Evolutionary conservation across 2,888 invertebrate genomes (phyloP), one percentile per base, ranked within the genome.

Genomic region (Acholoe squamosa): DNA sequence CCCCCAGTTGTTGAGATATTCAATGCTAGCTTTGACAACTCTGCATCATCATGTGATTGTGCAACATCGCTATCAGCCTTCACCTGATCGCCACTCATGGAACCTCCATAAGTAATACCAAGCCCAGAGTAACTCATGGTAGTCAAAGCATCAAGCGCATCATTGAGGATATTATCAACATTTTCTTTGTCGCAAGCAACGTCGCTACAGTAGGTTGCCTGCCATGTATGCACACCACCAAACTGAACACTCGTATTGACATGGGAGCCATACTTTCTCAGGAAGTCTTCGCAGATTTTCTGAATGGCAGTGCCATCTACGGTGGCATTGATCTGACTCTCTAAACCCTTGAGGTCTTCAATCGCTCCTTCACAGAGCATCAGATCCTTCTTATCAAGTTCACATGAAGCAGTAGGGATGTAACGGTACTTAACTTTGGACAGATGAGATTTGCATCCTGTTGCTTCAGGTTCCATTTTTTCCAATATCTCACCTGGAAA

Each of bases 231-330:
- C 19, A 80, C 19, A 34, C 80, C 80, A 80, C 80, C 80, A 43
- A 80, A 19, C 43, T 80, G 34, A 0, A 34, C 14, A 33, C 80
- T 43, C 33, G 34, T 22, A 34, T 80, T 80, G n/a, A 80, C n/a
- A 43, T 80, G 80, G 19, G 80, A 80, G n/a, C 80, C 80, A 80
- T 80, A 80, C n/a, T 80, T 80, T 3, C 16, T 34, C 12, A 80
- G 25, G 43, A 80, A 43, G 0, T 80, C 80, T 33, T 33, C n/a
- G 22, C 80, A 33, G 34, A 14, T 3, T 14, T 0, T 19, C 33
- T 31, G 25, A 0, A 80, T 43, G 0, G 34, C 5, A 16, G 1
- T 43, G 7, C 16, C 34, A 33, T 43, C 25, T 43, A 5, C 34
- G 1, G 80, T 19, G 7, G 34, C 34, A 7, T 34, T 43, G 0